Percentiles rank a stretch among this genome's conserved stretches.
These are phyloP conservation scores for Catagonus wagneri DNA, from an alignment of 2,113 vertebrate genomes.

Conservation along the genomic window DNA sequence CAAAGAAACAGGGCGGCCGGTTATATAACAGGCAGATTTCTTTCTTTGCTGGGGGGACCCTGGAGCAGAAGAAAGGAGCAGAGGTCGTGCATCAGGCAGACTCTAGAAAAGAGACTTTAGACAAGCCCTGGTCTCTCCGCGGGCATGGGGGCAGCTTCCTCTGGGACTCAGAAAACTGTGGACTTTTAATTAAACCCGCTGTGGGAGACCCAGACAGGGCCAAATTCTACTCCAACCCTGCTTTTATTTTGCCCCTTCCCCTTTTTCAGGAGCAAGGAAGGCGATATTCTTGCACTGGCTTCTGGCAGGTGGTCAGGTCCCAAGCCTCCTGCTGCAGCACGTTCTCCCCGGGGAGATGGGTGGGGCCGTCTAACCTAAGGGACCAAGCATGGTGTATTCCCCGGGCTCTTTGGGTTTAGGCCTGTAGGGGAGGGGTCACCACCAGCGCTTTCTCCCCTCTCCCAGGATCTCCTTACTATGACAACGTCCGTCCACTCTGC, in stretches of 20 bases:
- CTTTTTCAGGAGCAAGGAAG: neutral
- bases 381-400: neutral
- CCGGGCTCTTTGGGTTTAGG: neutral
- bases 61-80: neutral
- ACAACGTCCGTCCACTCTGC: constrained; percentile 97
- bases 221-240: neutral
- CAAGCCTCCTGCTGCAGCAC: neutral
- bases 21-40: constrained; percentile 75
- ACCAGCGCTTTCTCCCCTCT: neutral
- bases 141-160: neutral
- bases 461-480: constrained; percentile 96
- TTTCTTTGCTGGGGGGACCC: constrained; percentile 58
- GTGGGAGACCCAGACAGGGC: neutral
- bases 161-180: neutral
- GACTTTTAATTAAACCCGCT: neutral
- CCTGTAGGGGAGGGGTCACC: neutral
- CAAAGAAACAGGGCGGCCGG: constrained; percentile 37
- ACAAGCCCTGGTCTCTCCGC: neutral
- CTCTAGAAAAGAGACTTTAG: neutral
- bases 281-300: neutral
- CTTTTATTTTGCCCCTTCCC: neutral
- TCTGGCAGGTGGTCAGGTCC: constrained; percentile 11
- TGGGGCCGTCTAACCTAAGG: neutral
- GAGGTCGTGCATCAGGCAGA: neutral
- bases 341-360: neutral